Percentiles rank a stretch among this genome's conserved stretches.
Conservation (phyloP, 2,113 vertebrate species). For the Fulica atra region DNA sequence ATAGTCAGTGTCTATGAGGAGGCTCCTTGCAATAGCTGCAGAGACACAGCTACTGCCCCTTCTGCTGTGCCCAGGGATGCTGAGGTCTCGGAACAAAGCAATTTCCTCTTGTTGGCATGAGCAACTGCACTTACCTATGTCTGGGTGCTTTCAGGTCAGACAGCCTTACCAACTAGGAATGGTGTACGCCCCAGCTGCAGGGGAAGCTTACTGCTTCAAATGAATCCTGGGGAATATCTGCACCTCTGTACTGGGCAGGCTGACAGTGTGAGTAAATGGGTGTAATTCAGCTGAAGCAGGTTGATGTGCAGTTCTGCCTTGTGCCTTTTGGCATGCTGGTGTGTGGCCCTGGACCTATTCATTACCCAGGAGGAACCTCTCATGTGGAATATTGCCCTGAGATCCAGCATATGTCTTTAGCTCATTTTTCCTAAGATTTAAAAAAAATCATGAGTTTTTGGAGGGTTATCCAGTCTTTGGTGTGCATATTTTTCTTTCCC, state of each 20-base stretch:
- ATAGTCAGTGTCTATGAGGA: background rate
- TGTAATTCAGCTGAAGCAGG: background rate
- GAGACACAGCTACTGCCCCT: background rate
- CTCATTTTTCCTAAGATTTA: background rate
- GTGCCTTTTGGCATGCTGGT: background rate
- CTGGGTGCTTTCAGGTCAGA: background rate
- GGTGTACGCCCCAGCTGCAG: fast-evolving
- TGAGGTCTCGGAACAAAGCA: background rate
- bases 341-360: background rate
- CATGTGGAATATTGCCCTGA: background rate
- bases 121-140: background rate
- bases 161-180: background rate
- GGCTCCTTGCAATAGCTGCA: background rate
- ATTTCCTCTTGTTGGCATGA: background rate
- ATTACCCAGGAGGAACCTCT: background rate
- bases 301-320: background rate
- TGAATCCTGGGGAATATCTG: background rate
- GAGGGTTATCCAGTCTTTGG: background rate
- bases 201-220: background rate
- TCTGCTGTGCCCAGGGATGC: background rate
- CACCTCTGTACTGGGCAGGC: background rate
- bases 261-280: background rate
- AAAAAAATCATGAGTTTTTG: background rate
- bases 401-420: background rate
- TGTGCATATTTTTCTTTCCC: background rate